Percentiles rank a stretch among this genome's conserved stretches.
Conservation (phyloP, 2,113 vertebrate genomes). For the Heliornis fulica region DNA sequence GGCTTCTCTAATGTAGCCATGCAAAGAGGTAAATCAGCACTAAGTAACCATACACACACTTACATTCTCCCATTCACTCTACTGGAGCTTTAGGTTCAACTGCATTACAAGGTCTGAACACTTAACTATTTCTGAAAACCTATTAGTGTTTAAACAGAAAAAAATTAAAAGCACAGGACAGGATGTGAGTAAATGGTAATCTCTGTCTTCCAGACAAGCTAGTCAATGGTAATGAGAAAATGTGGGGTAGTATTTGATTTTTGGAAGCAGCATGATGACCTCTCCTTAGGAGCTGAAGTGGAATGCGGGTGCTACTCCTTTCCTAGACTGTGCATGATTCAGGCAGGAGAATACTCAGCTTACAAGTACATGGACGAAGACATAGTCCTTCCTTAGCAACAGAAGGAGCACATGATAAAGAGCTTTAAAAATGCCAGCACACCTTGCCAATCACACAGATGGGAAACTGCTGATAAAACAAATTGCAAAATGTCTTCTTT, state of each 20-base stretch:
- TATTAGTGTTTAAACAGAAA: neutral
- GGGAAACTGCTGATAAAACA: neutral
- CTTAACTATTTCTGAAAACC: neutral
- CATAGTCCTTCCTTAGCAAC: neutral
- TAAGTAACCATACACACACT: neutral
- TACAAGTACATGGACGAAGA: neutral
- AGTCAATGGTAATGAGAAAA: neutral
- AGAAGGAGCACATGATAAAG: neutral
- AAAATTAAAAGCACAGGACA: neutral
- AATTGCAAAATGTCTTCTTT: neutral
- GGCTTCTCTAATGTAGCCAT: neutral
- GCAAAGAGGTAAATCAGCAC: neutral
- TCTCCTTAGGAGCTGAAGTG: neutral
- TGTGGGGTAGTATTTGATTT: neutral
- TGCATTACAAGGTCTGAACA: neutral
- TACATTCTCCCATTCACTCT: neutral
- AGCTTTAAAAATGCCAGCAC: neutral
- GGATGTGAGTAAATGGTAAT: neutral
- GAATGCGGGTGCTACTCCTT: neutral
- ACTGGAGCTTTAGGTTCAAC: neutral
- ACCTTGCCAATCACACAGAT: neutral
- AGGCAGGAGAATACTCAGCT: neutral
- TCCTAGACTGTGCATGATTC: neutral
- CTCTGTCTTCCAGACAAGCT: neutral
- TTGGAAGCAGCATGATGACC: neutral